A percentile compares a stretch with the other conserved stretches of the same genome.
Evolutionary conservation across 2,888 invertebrate species (phyloP).

Genomic region (Meta bourneti): DNA sequence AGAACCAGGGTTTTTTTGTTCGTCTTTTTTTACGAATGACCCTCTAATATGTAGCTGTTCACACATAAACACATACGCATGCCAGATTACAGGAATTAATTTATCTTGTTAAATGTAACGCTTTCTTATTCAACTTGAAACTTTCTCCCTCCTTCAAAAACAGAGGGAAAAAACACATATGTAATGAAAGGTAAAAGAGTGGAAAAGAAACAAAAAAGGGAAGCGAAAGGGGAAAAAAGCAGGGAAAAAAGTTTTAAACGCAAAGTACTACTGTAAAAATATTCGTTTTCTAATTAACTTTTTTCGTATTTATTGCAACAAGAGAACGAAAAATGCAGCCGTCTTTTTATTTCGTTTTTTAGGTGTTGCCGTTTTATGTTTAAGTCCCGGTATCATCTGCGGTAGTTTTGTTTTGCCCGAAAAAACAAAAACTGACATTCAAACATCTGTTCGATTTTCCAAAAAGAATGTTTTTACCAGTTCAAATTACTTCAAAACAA

Average conservation of each 20-base stretch:
- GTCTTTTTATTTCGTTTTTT: conserved; percentile 8
- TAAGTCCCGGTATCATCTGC: conserved; percentile 24
- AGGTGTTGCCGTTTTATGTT: conserved; percentile 36
- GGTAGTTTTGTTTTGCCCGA: conserved; percentile 39
- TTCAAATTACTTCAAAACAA: conserved; percentile 72
- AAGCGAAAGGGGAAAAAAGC: conserved; percentile 19
- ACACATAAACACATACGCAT: conserved; percentile 68
- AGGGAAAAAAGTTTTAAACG: conserved; percentile 61
- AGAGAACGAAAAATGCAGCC: conserved; percentile 48
- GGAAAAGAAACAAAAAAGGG: conserved; percentile 25
- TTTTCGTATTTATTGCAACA: conserved; percentile 63
- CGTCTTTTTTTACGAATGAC: conserved; percentile 49
- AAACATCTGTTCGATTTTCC: conserved; percentile 72
- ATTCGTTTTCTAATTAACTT: conserved; percentile 77
- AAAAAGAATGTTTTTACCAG: conserved; percentile 65
- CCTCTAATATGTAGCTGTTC: conserved; percentile 52
- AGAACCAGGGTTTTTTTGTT: conserved; percentile 10
- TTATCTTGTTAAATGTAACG: conserved; percentile 75
- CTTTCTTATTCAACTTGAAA: conserved; percentile 70
- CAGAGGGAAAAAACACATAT: conserved; percentile 43
- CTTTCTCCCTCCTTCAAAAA: conserved; percentile 60
- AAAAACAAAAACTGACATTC: conserved; percentile 70
- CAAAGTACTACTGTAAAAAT: conserved; percentile 68
- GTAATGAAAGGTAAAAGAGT: conserved; percentile 63
- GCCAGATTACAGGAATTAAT: conserved; percentile 76